Conservation (phyloP, 92 coral and sea anemone species). For the Montipora capitata region DNA sequence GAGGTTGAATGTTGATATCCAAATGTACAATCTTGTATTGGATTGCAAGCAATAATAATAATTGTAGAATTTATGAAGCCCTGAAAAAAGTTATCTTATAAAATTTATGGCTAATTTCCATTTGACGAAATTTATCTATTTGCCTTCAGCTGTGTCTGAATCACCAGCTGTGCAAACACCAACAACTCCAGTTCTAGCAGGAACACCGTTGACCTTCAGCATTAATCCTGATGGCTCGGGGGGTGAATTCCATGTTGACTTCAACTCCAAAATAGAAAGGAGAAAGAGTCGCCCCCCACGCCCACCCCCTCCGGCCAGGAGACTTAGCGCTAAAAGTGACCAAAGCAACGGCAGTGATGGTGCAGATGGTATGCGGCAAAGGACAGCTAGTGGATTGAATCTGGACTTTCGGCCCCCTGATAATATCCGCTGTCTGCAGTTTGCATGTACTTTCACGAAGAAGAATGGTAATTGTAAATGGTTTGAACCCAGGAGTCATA, state of each 20-base stretch:
- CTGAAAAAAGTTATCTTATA: too few species aligned
- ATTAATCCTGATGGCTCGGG: constrained; percentile 68
- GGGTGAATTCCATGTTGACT: constrained; percentile 61
- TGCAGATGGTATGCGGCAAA: constrained; percentile 57
- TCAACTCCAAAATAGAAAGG: constrained; percentile 59
- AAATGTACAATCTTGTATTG: too few species aligned
- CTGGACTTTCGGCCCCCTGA: constrained; percentile 81
- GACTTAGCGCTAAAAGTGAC: constrained; percentile 47
- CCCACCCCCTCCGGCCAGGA: constrained; percentile 80
- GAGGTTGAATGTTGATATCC: too few species aligned
- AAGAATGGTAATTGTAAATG: constrained; percentile 86
- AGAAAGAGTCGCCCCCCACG: constrained; percentile 80
- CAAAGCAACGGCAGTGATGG: constrained; percentile 60
- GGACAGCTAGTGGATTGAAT: constrained; percentile 60
- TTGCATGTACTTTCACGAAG: constrained; percentile 95
- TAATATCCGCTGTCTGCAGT: constrained; percentile 85
- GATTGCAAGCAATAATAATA: too few species aligned
- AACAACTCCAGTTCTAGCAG: constrained; percentile 71
- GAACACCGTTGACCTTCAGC: constrained; percentile 73
- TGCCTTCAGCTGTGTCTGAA: constrained; percentile 72
- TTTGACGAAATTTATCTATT: background rate
- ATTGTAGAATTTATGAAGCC: too few species aligned
- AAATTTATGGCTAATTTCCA: too few species aligned
- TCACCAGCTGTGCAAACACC: constrained; percentile 73
- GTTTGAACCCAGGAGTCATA: too few species aligned